These are phyloP conservation scores for Diabrotica balteata DNA, from an alignment of 2,888 invertebrate genomes.

Conservation along the genomic window DNA sequence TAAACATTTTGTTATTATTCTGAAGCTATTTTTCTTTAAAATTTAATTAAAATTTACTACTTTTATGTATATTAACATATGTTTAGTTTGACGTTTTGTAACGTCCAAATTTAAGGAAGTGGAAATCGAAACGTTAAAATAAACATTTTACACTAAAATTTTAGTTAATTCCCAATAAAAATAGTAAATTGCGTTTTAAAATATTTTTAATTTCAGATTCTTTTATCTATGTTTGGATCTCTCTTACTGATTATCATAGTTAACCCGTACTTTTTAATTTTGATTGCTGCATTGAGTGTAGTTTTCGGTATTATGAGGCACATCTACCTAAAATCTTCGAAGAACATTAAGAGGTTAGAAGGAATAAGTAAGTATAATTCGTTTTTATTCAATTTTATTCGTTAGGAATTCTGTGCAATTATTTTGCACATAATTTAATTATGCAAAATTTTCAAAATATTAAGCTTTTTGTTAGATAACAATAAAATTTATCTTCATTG, in stretches of 20 bases:
- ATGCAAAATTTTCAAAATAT: neutral
- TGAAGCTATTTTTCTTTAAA: no score
- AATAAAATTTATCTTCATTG: no score
- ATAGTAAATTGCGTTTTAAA: no score
- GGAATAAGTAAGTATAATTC: slow-evolving; percentile 66
- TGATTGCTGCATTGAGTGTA: slow-evolving; percentile 64
- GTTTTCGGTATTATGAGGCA: slow-evolving; percentile 70
- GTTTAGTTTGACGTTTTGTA: no score
- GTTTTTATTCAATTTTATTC: no score
- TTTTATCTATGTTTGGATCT: slow-evolving; percentile 61
- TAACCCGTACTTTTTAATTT: slow-evolving; percentile 62
- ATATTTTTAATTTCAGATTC: slow-evolving; percentile 54
- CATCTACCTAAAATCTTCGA: slow-evolving; percentile 72
- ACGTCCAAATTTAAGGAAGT: no score
- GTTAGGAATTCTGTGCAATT: no score
- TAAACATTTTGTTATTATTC: no score
- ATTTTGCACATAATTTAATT: no score
- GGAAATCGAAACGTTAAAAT: no score
- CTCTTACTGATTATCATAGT: slow-evolving; percentile 64
- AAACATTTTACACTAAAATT: neutral
- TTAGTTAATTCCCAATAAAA: neutral
- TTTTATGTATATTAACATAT: no score
- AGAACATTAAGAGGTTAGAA: slow-evolving; percentile 75
- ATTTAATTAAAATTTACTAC: no score
- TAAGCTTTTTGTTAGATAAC: neutral